These are phyloP conservation scores for Dendronephthya gigantea DNA, from an alignment of 64 coral and sea anemone genomes.

Conservation along the genomic window DNA sequence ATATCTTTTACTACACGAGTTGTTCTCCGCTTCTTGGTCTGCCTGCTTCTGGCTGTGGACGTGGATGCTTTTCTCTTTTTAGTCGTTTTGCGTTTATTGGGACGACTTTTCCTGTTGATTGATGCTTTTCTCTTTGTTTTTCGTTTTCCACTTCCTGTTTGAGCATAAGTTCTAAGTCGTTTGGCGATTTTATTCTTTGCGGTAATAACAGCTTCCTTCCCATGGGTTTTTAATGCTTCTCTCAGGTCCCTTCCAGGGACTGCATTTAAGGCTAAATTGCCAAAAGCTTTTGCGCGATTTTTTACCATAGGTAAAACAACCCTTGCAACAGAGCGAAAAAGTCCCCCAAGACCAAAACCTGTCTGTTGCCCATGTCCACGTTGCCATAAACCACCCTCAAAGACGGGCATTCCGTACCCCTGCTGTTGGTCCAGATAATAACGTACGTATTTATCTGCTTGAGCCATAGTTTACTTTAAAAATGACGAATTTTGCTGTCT, in stretches of 20 bases:
- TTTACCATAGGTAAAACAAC: slow-evolving; percentile 23
- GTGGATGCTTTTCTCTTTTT: slow-evolving; percentile 20
- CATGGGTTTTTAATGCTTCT: too few relatives aligned
- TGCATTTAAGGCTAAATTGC: slow-evolving; percentile 29
- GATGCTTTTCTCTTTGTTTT: too few relatives aligned
- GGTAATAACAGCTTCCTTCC: background rate
- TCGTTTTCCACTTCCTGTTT: background rate
- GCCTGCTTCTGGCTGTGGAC: background rate
- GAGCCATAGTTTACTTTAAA: too few relatives aligned
- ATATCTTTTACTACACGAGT: background rate
- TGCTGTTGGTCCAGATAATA: slow-evolving; percentile 28
- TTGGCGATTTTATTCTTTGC: background rate
- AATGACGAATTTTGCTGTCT: background rate
- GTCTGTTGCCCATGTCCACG: slow-evolving; percentile 22
- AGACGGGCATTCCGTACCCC: background rate
- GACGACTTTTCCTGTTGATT: background rate
- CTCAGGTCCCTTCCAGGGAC: background rate
- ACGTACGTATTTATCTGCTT: background rate
- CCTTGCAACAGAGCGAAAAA: slow-evolving; percentile 26
- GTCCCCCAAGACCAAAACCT: slow-evolving; percentile 20
- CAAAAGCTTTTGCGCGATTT: slow-evolving; percentile 18
- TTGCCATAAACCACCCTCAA: slow-evolving; percentile 23
- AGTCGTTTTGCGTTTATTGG: slow-evolving; percentile 10
- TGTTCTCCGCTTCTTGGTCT: slow-evolving; percentile 30
- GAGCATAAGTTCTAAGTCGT: background rate